Conservation (phyloP, 1,140 invertebrate genomes). For the Platyura marginata region DNA sequence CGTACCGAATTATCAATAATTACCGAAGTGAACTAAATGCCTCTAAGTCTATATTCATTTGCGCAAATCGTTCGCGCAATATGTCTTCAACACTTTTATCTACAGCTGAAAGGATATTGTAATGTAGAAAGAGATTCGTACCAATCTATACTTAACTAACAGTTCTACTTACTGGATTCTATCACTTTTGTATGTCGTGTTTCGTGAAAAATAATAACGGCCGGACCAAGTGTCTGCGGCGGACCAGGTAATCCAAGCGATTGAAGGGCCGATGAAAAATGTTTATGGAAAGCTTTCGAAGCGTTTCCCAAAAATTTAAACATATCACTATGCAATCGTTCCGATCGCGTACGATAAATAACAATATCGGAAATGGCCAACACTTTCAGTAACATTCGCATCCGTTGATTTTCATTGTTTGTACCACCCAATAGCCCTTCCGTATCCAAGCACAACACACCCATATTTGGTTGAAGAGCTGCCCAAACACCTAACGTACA, state of each 20-base stretch:
- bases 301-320: constrained; percentile 65
- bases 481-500: constrained; percentile 71
- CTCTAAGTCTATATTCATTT: constrained; percentile 41
- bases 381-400: constrained; percentile 54
- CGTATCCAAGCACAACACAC: constrained; percentile 60
- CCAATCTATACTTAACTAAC: too few relatives aligned
- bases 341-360: constrained; percentile 59
- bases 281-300: constrained; percentile 51
- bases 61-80: constrained; percentile 39
- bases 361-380: constrained; percentile 68
- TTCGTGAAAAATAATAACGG: constrained; percentile 67
- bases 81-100: constrained; percentile 45
- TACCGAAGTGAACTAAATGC: constrained; percentile 17
- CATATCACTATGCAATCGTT: constrained; percentile 58
- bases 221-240: constrained; percentile 43
- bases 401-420: constrained; percentile 46
- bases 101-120: constrained; percentile 22
- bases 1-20: too few relatives aligned
- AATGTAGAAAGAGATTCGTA: background rate
- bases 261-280: constrained; percentile 49
- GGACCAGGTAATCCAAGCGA: constrained; percentile 27
- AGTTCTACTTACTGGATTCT: constrained; percentile 10
- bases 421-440: constrained; percentile 45
- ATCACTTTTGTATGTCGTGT: constrained; percentile 42
- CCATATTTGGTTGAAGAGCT: constrained; percentile 43